These are phyloP conservation scores for Patella pellucida DNA, from an alignment of 2,888 invertebrate species.

Conservation along the genomic window DNA sequence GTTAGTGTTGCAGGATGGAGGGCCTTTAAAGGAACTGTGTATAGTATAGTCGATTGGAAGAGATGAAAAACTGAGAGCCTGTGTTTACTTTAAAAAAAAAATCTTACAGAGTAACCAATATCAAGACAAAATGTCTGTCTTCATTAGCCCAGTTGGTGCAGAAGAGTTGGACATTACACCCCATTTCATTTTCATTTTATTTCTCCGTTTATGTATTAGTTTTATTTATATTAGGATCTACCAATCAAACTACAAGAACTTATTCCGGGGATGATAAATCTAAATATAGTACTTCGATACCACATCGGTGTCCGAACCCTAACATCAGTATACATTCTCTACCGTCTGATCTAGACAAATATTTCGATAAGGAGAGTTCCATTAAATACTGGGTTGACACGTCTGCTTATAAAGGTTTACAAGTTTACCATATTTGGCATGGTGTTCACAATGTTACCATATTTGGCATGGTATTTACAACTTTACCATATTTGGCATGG, in stretches of 20 bases:
- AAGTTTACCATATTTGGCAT: not conserved
- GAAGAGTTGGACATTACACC: no score
- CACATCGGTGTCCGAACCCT: not conserved
- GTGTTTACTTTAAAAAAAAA: no score
- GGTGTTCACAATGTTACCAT: no score
- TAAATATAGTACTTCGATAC: not conserved
- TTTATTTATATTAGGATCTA: not conserved
- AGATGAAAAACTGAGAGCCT: no score
- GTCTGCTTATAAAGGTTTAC: not conserved
- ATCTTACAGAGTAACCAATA: no score
- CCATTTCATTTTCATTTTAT: not conserved
- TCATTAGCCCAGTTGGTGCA: no score
- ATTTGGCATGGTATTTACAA: not conserved
- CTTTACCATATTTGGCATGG: not conserved
- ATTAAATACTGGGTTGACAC: not conserved
- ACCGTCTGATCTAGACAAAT: not conserved
- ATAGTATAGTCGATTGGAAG: no score
- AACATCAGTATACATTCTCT: not conserved
- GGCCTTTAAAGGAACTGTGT: no score
- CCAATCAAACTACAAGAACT: not conserved
- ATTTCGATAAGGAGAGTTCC: not conserved
- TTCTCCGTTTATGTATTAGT: not conserved
- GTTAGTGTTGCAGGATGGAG: no score
- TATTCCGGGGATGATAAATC: not conserved
- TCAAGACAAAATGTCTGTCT: no score